A percentile compares a stretch with the other conserved stretches of the same genome.
Evolutionary conservation across 53 echinoderm and acorn worm species (phyloP).

Genomic region (Antedon mediterranea): DNA sequence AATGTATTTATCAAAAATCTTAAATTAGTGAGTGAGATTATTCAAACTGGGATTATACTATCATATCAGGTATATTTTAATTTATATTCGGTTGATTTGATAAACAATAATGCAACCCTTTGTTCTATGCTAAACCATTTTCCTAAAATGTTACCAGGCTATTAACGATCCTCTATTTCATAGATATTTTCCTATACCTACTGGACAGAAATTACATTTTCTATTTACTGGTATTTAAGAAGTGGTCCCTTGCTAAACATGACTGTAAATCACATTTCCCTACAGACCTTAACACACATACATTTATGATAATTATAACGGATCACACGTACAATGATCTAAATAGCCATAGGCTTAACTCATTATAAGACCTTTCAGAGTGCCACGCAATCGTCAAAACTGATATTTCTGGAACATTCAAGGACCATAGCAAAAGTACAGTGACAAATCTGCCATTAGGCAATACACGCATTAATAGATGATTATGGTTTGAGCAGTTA

Average conservation of each 20-base stretch:
- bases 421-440: neutral
- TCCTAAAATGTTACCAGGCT: too few relatives aligned
- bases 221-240: neutral
- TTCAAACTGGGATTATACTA: too few relatives aligned
- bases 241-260: neutral
- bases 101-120: too few relatives aligned
- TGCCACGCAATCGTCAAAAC: neutral
- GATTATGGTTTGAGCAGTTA: neutral
- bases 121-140: too few relatives aligned
- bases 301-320: neutral
- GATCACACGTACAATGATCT: neutral
- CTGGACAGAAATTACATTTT: neutral
- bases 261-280: neutral
- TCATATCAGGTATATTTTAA: too few relatives aligned
- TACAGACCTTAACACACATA: neutral
- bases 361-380: neutral
- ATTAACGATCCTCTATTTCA: too few relatives aligned
- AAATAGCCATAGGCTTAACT: neutral
- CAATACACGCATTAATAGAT: neutral
- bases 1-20: too few relatives aligned
- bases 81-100: too few relatives aligned
- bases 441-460: neutral
- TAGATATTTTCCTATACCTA: too few relatives aligned
- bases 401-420: neutral
- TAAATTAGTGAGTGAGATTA: too few relatives aligned